Conservation (phyloP, 1,140 invertebrate species). For the Cyrtorhinus lividipennis region DNA sequence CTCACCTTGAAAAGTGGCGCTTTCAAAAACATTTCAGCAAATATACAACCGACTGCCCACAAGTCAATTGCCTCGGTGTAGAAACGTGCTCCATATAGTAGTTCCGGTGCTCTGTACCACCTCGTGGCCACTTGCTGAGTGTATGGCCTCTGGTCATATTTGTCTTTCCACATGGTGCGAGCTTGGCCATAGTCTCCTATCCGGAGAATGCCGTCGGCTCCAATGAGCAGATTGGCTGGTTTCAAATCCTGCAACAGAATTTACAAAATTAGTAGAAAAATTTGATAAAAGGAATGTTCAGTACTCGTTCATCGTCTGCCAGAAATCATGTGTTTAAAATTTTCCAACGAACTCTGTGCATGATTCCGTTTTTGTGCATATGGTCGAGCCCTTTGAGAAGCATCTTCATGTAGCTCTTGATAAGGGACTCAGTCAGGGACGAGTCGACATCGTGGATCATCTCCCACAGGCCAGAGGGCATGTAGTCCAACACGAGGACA, state of each 20-base stretch:
- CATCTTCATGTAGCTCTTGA: slow-evolving; percentile 84
- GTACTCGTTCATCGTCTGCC: too few species aligned
- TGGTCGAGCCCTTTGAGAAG: slow-evolving; percentile 77
- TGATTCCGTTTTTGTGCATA: slow-evolving; percentile 78
- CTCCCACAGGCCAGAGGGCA: slow-evolving; percentile 79
- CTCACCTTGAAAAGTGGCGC: slow-evolving; percentile 79
- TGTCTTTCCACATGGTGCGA: slow-evolving; percentile 50
- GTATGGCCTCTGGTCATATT: slow-evolving; percentile 41
- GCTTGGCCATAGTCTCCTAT: slow-evolving; percentile 89
- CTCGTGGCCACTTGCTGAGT: slow-evolving; percentile 73
- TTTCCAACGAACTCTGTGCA: slow-evolving; percentile 66
- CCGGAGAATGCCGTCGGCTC: slow-evolving; percentile 67
- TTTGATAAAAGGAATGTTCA: too few species aligned
- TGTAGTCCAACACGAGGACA: slow-evolving; percentile 85
- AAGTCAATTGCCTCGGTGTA: slow-evolving; percentile 78
- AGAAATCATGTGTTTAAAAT: too few species aligned
- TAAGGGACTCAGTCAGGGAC: slow-evolving; percentile 53
- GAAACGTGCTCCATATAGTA: slow-evolving; percentile 79
- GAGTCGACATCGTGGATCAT: slow-evolving; percentile 63
- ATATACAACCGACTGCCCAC: slow-evolving; percentile 91
- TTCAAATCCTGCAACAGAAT: slow-evolving; percentile 66
- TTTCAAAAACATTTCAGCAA: slow-evolving; percentile 82
- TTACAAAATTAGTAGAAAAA: not conserved
- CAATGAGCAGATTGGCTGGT: slow-evolving; percentile 89
- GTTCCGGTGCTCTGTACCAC: slow-evolving; percentile 91